phyloP scores from a whole-genome alignment of 2,888 invertebrate genomes.

The Heliconius hortense region DNA sequence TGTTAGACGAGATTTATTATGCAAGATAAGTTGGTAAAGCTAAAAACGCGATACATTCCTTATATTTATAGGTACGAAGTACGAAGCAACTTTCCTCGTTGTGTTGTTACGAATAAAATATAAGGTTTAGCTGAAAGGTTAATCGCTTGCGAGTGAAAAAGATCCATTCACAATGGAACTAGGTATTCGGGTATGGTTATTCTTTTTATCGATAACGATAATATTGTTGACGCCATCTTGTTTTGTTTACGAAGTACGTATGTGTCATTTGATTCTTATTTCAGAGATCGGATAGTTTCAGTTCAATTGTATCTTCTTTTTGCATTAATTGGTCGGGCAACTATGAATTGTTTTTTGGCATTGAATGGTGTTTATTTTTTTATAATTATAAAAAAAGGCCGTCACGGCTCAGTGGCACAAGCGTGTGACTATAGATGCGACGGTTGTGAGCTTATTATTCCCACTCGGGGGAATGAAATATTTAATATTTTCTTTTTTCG shows the following conservation, averaged over 20 bases:
- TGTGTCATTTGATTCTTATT: neutral
- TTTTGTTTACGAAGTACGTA: neutral
- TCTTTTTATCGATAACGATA: constrained; percentile 11
- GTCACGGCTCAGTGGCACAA: too few species aligned
- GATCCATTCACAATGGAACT: constrained; percentile 25
- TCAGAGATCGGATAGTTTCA: neutral
- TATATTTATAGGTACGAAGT: constrained; percentile 28
- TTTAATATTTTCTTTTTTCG: neutral
- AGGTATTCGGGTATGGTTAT: constrained; percentile 8
- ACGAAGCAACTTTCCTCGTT: constrained; percentile 21
- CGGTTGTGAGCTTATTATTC: too few species aligned
- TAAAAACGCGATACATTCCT: constrained; percentile 35
- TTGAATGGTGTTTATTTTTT: too few species aligned
- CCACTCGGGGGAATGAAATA: neutral
- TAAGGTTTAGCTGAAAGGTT: constrained; percentile 30
- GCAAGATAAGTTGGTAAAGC: constrained; percentile 34
- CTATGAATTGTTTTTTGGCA: too few species aligned
- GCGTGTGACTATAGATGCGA: too few species aligned
- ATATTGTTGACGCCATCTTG: neutral
- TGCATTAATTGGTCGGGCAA: too few species aligned
- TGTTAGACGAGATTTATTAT: constrained; percentile 38
- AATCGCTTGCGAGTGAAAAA: constrained; percentile 34
- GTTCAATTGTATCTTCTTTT: too few species aligned
- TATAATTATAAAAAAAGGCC: too few species aligned
- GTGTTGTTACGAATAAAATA: constrained; percentile 29